phyloP scores from a whole-genome alignment of 92 coral and sea anemone species.

The Epizoanthus scotinus region DNA sequence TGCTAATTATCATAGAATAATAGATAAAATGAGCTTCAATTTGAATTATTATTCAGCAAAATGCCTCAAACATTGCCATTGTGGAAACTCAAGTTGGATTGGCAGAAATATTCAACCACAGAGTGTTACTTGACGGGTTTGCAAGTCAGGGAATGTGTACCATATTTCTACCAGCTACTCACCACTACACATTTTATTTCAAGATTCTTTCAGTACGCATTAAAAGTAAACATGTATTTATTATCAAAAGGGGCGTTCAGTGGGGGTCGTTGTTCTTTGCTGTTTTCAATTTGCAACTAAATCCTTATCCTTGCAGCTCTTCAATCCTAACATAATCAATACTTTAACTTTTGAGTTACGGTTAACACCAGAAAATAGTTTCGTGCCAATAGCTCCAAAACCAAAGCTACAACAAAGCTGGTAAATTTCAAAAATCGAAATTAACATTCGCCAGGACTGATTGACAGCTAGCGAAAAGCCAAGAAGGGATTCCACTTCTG shows the following conservation, averaged over 20 bases:
- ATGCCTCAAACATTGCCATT: conserved; percentile 5
- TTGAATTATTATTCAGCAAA: conserved; percentile 14
- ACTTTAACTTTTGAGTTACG: neutral
- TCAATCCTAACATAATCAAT: neutral
- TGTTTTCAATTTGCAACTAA: neutral
- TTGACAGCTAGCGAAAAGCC: conserved; percentile 19
- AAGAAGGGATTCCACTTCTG: conserved; percentile 17
- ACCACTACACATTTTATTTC: conserved; percentile 18
- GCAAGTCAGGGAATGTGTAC: neutral
- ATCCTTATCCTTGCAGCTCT: neutral
- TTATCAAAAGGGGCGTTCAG: conserved; percentile 36
- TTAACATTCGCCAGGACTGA: conserved; percentile 37
- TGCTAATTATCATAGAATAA: conserved; percentile 34
- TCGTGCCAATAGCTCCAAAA: neutral
- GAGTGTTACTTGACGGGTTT: neutral
- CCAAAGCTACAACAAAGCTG: neutral
- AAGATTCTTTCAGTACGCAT: conserved; percentile 4
- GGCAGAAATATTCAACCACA: conserved; percentile 9
- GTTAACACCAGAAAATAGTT: neutral
- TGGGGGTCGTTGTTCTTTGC: conserved; percentile 11
- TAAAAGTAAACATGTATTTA: conserved; percentile 33
- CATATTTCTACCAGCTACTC: neutral
- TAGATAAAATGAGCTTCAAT: conserved; percentile 24
- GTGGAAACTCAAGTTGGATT: conserved; percentile 13
- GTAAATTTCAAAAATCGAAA: conserved; percentile 22